These are phyloP conservation scores for Schizopygopsis malacanthus DNA, from an alignment of 2,797 vertebrate species.

Conservation along the genomic window DNA sequence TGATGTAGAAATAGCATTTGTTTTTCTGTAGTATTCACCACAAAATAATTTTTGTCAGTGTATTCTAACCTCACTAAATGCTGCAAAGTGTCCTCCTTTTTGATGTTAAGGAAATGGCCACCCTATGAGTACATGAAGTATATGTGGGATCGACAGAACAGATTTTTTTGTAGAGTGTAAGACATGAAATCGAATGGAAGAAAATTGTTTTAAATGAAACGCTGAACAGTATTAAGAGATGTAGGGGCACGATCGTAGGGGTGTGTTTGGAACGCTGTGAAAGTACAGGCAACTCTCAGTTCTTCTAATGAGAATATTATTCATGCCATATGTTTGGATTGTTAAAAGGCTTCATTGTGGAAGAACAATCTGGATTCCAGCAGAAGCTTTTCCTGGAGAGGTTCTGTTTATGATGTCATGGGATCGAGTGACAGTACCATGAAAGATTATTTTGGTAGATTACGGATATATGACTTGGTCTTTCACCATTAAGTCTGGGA, in stretches of 20 bases:
- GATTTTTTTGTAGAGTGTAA: background rate
- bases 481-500: background rate
- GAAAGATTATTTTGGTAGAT: slow-evolving; percentile 24
- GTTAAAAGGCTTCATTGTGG: slow-evolving; percentile 73
- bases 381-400: slow-evolving; percentile 69
- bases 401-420: slow-evolving; percentile 70
- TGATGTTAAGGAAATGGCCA: too few relatives aligned
- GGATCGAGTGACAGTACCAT: slow-evolving; percentile 37
- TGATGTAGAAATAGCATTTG: too few relatives aligned
- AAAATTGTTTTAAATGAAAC: slow-evolving; percentile 20
- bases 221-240: slow-evolving; percentile 57
- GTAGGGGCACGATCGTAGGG: slow-evolving; percentile 54
- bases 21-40: too few relatives aligned
- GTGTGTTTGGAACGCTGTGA: slow-evolving; percentile 71
- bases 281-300: slow-evolving; percentile 78
- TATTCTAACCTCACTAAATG: too few relatives aligned
- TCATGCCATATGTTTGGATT: slow-evolving; percentile 83
- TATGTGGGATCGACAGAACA: background rate
- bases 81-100: too few relatives aligned
- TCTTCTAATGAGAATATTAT: slow-evolving; percentile 81
- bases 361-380: slow-evolving; percentile 67
- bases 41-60: too few relatives aligned
- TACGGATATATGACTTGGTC: slow-evolving; percentile 21
- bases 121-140: background rate
- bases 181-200: background rate